Conservation (phyloP, 2,888 invertebrate species). For the Salticus scenicus region DNA sequence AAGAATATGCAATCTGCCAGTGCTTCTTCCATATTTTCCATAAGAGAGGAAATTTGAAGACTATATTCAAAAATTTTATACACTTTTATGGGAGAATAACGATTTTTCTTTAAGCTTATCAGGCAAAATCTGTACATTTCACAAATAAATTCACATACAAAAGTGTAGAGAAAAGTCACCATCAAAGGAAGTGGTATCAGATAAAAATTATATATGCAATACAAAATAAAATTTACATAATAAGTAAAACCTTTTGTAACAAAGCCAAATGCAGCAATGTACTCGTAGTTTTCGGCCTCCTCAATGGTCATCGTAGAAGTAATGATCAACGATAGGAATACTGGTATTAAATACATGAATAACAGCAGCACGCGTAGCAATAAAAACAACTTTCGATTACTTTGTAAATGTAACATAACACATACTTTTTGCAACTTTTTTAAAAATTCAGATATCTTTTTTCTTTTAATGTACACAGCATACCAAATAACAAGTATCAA, state of each 20-base stretch:
- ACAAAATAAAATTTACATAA: constrained; percentile 19
- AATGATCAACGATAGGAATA: constrained; percentile 11
- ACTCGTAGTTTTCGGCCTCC: constrained; percentile 29
- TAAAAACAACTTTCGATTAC: neutral
- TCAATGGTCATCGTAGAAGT: neutral
- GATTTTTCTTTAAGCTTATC: neutral
- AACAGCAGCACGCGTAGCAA: neutral
- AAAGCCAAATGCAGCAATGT: constrained; percentile 23
- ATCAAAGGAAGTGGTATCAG: constrained; percentile 24
- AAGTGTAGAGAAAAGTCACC: constrained; percentile 16
- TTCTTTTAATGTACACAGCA: neutral
- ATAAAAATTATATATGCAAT: constrained; percentile 35
- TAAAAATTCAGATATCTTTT: constrained; percentile 20
- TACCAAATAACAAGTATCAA: constrained; percentile 36
- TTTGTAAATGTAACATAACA: neutral
- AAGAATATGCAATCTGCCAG: constrained; percentile 36
- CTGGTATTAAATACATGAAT: constrained; percentile 4
- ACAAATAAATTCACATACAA: neutral
- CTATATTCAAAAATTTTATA: neutral
- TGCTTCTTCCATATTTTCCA: constrained; percentile 22
- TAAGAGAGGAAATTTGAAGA: neutral
- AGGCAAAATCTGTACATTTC: constrained; percentile 19
- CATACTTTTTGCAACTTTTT: neutral
- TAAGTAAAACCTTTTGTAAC: neutral
- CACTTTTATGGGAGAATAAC: neutral